Conservation (phyloP, 1,140 invertebrate genomes). For the Brachionus rubens region DNA sequence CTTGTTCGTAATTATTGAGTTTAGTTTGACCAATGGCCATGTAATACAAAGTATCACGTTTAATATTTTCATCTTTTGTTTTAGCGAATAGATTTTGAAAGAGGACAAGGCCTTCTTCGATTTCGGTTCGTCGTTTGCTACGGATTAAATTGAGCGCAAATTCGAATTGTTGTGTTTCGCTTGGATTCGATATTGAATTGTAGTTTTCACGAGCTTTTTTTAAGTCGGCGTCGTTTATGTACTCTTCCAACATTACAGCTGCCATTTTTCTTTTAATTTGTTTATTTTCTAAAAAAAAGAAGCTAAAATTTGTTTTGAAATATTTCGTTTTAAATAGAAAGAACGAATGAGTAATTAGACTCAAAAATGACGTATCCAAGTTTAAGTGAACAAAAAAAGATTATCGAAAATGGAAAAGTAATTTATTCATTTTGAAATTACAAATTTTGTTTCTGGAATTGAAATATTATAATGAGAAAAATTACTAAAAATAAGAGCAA, state of each 20-base stretch:
- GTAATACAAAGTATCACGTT: slow-evolving; percentile 43
- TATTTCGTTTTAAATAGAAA: no score
- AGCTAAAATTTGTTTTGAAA: no score
- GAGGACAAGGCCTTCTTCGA: slow-evolving; percentile 22
- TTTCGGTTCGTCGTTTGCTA: background rate
- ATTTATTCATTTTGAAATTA: no score
- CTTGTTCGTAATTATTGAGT: slow-evolving; percentile 36
- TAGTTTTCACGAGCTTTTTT: slow-evolving; percentile 3
- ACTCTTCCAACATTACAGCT: slow-evolving; percentile 32
- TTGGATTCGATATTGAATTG: background rate
- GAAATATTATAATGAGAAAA: no score
- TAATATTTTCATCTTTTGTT: slow-evolving; percentile 35
- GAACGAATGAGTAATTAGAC: no score
- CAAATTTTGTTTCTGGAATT: no score
- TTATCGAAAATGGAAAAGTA: no score
- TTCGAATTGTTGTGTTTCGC: slow-evolving; percentile 33
- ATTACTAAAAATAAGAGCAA: no score
- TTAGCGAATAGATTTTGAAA: slow-evolving; percentile 30
- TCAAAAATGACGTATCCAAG: no score
- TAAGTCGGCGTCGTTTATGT: slow-evolving; percentile 23
- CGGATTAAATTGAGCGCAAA: slow-evolving; percentile 38
- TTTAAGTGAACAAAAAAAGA: no score
- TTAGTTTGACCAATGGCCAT: slow-evolving; percentile 43
- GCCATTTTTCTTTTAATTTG: slow-evolving; percentile 1
- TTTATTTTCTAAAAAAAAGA: slow-evolving; percentile 9